A percentile compares a stretch with the other conserved stretches of the same genome.
These are phyloP conservation scores for Dromococcyx pavoninus DNA, from an alignment of 2,797 vertebrate genomes.

Conservation along the genomic window DNA sequence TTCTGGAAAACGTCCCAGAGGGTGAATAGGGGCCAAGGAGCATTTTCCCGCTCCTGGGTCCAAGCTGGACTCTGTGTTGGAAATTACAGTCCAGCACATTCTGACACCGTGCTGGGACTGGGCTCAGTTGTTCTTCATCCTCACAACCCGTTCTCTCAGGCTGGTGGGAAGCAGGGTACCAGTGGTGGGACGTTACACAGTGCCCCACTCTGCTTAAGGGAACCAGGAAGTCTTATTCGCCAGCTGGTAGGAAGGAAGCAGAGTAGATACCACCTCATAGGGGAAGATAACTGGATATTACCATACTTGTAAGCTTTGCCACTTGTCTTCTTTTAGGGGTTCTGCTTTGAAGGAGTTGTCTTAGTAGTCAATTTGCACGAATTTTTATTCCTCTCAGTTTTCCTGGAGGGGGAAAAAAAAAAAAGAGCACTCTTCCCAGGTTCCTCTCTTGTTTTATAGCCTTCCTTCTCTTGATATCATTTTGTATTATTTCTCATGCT, in stretches of 20 bases:
- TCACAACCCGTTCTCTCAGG: not conserved
- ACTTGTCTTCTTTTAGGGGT: not conserved
- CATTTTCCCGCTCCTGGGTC: constrained; percentile 48
- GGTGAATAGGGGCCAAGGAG: constrained; percentile 7
- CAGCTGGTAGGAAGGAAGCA: not conserved
- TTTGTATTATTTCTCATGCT: not conserved
- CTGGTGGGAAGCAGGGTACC: not conserved
- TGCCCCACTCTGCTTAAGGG: not conserved
- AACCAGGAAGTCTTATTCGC: not conserved
- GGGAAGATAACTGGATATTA: not conserved
- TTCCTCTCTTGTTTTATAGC: not conserved
- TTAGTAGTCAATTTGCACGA: not conserved
- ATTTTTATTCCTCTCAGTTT: not conserved
- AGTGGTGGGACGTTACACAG: fast-evolving
- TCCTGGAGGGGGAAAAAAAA: not conserved
- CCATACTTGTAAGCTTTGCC: not conserved
- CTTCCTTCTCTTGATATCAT: not conserved
- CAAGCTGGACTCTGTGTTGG: constrained; percentile 20
- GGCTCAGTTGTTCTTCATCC: not conserved
- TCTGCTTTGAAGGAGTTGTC: not conserved
- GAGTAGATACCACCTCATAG: not conserved
- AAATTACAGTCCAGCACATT: not conserved
- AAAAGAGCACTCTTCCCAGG: not conserved
- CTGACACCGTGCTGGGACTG: not conserved
- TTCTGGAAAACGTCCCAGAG: constrained; percentile 32